phyloP scores from a whole-genome alignment of 2,113 vertebrate genomes.

The Tringa solitaria region DNA sequence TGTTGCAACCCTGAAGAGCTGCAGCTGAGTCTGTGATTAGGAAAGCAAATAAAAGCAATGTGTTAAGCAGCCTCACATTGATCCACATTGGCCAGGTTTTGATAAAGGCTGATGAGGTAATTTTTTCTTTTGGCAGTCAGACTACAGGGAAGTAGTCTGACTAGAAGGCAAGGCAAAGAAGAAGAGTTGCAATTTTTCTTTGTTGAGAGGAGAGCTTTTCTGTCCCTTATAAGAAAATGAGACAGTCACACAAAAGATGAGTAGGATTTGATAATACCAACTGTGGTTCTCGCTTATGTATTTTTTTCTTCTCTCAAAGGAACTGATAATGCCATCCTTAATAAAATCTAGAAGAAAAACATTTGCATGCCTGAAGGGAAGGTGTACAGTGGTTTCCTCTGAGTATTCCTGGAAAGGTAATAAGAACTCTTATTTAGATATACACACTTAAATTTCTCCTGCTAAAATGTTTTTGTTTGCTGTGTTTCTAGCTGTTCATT shows the following conservation, averaged over 20 bases:
- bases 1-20: background rate
- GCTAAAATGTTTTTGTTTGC: background rate
- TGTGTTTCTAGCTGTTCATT: background rate
- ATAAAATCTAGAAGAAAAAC: background rate
- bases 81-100: background rate
- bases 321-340: background rate
- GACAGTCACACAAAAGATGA: background rate
- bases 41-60: background rate
- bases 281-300: background rate
- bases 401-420: background rate
- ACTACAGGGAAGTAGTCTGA: background rate
- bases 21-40: background rate
- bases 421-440: background rate
- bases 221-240: background rate
- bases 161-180: background rate
- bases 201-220: background rate
- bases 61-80: background rate
- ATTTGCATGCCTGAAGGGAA: background rate
- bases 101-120: background rate
- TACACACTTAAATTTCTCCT: background rate
- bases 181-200: background rate
- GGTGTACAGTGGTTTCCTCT: background rate
- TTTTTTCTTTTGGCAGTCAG: background rate
- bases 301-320: background rate
- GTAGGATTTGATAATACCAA: background rate